Evolutionary conservation across 1,140 invertebrate genomes (phyloP).

Genomic region (Meloidogyne floridensis): DNA sequence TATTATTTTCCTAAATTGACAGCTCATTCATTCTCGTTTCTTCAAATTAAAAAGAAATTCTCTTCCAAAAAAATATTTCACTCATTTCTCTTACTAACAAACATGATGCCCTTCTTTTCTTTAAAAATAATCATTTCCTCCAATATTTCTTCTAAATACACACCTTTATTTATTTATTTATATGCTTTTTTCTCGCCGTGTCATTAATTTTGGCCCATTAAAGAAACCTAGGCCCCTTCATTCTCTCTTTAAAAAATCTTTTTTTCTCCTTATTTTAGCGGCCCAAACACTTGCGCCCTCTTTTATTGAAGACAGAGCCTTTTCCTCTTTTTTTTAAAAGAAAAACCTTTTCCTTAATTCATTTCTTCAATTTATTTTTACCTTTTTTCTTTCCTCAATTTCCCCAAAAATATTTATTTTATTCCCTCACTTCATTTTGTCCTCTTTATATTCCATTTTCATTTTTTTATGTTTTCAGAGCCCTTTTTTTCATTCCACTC

Average conservation of each 20-base stretch:
- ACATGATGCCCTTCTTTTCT: not conserved
- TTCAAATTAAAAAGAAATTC: not conserved
- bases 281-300: no score
- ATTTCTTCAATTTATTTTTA: not conserved
- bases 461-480: no score
- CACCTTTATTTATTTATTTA: not conserved
- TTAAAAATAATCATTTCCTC: not conserved
- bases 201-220: conserved; percentile 9
- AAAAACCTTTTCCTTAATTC: not conserved
- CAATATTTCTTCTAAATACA: not conserved
- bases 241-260: not conserved
- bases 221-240: not conserved
- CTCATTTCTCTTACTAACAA: not conserved
- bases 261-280: not conserved
- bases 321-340: not conserved
- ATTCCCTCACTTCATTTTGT: not conserved
- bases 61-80: not conserved
- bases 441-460: no score
- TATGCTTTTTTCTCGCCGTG: conserved; percentile 6
- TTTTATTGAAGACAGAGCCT: not conserved
- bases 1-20: conserved; percentile 5
- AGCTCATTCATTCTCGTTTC: not conserved
- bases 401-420: not conserved
- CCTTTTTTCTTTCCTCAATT: not conserved
- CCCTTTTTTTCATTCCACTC: not conserved